Base-by-base conservation (phyloP, 1,140 invertebrate genomes). In the Neodiprion lecontei region DNA sequence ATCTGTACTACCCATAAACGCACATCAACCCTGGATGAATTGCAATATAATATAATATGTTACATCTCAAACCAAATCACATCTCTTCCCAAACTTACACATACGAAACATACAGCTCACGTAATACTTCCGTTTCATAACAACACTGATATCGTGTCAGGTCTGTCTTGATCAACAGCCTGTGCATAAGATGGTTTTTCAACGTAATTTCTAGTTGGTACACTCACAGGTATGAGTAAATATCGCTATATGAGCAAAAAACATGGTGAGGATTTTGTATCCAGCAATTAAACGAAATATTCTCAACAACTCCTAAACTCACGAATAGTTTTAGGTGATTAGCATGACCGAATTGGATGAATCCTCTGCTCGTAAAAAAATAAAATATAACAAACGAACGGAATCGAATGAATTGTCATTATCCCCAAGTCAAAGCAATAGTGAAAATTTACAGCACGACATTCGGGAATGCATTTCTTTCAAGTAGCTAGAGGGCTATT, bases 91-190 rank as follows among this genome's bases (percentile, higher is more conserved):
- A 83, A 79, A 79, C 74, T 79, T 81, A 83, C 85, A 85, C 79
- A 85, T 87, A 84, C 81, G 83, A 81, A 84, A 85, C 83, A 79
- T 85, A 85, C 81, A 84, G 72, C 74, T 85, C 81, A 81, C 81
- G 79, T 85, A 87, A 86, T 87, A 87, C 84, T 85, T 86, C 76
- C 80, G 78, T 83, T 84, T 78, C 85, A 81, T 81, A 83, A 84
- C 85, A 86, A 87, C 84, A 72, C 74, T 78, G 79, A 76, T 40
- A 40, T 78, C 75, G 53, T 50, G 17, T 28, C 21, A 9, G 9
- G 53, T 7, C 53, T 17, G 11, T 14, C 7, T 61, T 61, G 11
- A 12, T 61, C 11, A 0, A 61, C 17, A 68, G 70, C 9, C 73
- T 48, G 47, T 50, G 48, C 40, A 53, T 23, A 67, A 73, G 72